These are phyloP conservation scores for Proisotoma minuta DNA, from an alignment of 2,888 invertebrate genomes.

Conservation along the genomic window DNA sequence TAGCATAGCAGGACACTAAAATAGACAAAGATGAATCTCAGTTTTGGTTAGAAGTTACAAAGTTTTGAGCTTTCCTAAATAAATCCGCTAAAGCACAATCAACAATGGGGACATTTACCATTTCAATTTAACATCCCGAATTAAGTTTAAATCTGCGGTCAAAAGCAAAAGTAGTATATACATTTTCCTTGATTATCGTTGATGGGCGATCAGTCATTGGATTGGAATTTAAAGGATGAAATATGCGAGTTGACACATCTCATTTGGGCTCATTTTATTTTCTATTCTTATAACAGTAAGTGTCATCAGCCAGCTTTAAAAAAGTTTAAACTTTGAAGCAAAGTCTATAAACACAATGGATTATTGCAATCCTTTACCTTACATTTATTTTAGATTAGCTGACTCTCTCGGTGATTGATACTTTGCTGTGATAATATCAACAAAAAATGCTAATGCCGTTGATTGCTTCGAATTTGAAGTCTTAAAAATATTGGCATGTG, in stretches of 20 bases:
- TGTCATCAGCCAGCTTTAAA: neutral
- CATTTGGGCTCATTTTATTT: conserved; percentile 11
- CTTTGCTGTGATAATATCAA: neutral
- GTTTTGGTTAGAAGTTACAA: neutral
- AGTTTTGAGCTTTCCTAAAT: too few species aligned
- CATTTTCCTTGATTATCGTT: neutral
- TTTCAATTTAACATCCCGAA: neutral
- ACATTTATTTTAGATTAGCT: neutral
- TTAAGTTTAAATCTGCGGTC: neutral
- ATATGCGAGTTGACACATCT: conserved; percentile 14
- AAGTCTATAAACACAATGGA: neutral
- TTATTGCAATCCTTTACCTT: conserved; percentile 1
- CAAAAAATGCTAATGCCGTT: conserved; percentile 1
- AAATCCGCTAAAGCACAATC: too few species aligned
- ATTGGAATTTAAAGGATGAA: conserved; percentile 12
- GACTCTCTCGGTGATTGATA: neutral
- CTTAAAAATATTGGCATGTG: too few species aligned
- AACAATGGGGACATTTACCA: neutral
- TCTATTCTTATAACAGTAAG: conserved; percentile 3
- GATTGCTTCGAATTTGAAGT: too few species aligned
- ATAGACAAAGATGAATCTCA: neutral
- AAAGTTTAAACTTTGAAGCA: neutral
- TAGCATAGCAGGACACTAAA: neutral
- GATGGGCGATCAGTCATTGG: conserved; percentile 1
- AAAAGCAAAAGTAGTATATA: neutral